Evolutionary conservation across 2,797 vertebrate species (phyloP).

Genomic region (Sebastes itinus): DNA sequence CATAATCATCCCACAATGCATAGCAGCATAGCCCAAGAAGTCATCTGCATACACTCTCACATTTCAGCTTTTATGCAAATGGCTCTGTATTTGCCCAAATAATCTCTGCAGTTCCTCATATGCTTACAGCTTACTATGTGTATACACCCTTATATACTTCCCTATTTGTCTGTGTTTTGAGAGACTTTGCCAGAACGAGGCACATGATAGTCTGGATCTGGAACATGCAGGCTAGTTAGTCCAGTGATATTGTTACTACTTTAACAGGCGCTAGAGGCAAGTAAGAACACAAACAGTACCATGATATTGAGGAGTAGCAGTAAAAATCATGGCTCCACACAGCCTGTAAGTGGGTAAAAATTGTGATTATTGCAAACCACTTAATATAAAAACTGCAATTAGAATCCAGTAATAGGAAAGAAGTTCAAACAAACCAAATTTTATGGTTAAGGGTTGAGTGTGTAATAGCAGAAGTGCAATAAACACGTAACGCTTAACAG

Average conservation of each 20-base stretch:
- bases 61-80: constrained; percentile 63
- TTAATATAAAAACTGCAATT: not conserved
- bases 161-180: constrained; percentile 49
- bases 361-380: not conserved
- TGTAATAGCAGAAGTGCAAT: not conserved
- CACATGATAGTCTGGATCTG: constrained; percentile 11
- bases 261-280: not conserved
- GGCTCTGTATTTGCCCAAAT: constrained; percentile 27
- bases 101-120: constrained; percentile 39
- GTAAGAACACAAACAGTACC: not conserved
- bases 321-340: not conserved
- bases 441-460: not conserved
- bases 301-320: not conserved
- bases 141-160: constrained; percentile 30
- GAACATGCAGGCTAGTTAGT: not conserved
- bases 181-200: constrained; percentile 39
- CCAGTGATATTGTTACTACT: not conserved
- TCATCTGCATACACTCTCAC: constrained; percentile 45
- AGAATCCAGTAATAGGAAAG: not conserved
- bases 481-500: not conserved
- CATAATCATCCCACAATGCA: constrained; percentile 49
- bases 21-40: constrained; percentile 49
- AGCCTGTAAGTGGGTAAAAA: not conserved
- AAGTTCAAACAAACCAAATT: not conserved
- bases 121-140: constrained; percentile 34